phyloP scores from a whole-genome alignment of 1,140 invertebrate genomes.

The Bathynomus jamesi region DNA sequence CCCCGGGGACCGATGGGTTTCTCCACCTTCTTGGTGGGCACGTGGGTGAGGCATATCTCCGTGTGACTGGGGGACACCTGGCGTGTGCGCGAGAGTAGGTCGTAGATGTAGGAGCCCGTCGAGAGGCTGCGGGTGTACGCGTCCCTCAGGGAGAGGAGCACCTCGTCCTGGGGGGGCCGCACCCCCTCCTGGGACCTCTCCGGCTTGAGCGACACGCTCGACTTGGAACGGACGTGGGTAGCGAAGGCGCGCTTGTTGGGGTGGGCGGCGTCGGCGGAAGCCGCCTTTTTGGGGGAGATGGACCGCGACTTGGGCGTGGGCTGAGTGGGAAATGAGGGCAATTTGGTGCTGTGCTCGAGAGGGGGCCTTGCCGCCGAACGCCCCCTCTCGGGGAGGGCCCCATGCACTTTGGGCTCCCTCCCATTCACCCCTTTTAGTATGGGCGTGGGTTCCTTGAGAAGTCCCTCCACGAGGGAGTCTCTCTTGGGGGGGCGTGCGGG shows the following conservation, averaged over 20 bases:
- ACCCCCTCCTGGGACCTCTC: conserved; percentile 24
- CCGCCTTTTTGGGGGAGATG: conserved; percentile 24
- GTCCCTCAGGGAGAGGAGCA: conserved; percentile 21
- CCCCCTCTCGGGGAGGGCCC: background rate
- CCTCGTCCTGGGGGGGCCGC: conserved; percentile 23
- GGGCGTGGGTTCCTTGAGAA: background rate
- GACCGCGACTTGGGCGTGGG: conserved; percentile 27
- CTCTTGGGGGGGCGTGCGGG: conserved; percentile 5
- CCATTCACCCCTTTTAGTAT: background rate
- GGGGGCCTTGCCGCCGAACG: background rate
- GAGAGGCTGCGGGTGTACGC: conserved; percentile 21
- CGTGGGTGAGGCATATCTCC: conserved; percentile 30
- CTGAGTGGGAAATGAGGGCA: background rate
- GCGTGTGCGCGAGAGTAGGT: conserved; percentile 29
- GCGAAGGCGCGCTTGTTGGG: conserved; percentile 26
- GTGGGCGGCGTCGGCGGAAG: conserved; percentile 15
- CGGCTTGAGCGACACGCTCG: conserved; percentile 31
- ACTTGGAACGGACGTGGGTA: conserved; percentile 32
- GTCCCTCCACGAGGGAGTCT: conserved; percentile 7
- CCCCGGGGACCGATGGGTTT: conserved; percentile 15
- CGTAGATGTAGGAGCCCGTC: conserved; percentile 29
- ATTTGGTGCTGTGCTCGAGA: too few relatives aligned
- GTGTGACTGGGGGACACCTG: conserved; percentile 34
- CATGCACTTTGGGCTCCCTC: background rate
- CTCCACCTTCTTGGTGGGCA: conserved; percentile 26